phyloP scores from a whole-genome alignment of 2,113 vertebrate genomes.

The human region GRCh38 chr3:186414001-186414500 shows the following conservation, averaged over 20 bases:
- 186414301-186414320: background rate
- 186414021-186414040: background rate
- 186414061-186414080: background rate
- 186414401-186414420: background rate
- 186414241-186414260: slow-evolving; percentile 3
- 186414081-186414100: background rate
- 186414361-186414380: background rate
- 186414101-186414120: background rate
- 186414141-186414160: background rate
- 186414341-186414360: background rate
- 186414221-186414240: background rate
- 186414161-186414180: background rate
- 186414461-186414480: background rate
- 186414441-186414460: background rate
- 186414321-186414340: background rate
- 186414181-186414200: background rate
- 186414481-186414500: background rate
- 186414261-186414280: slow-evolving; percentile 37
- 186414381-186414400: background rate
- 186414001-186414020: background rate
- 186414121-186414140: background rate
- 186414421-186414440: background rate
- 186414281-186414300: slow-evolving; percentile 34
- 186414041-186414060: background rate
- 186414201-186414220: background rate